Evolutionary conservation across 2,797 vertebrate genomes (phyloP), one percentile per base, ranked within the genome.

Genomic region (Myripristis jacobus): DNA sequence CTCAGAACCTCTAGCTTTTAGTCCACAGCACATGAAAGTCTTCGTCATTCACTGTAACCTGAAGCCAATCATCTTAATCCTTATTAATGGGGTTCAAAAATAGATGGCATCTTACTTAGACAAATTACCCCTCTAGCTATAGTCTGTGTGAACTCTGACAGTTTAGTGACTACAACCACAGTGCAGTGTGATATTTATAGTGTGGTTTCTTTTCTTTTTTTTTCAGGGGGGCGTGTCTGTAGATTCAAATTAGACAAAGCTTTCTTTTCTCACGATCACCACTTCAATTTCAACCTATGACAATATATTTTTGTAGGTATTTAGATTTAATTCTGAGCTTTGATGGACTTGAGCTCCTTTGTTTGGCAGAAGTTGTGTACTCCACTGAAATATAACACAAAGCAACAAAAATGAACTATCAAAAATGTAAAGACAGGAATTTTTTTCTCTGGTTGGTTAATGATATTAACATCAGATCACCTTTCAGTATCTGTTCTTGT

Each of bases 211-310:
- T 53, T 31, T 10, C 3, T 0, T 10, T 6, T 38, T 38, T 38
- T 38, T 13, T 38, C 8, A 4, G 16, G 50, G 68, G 60, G 74
- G 79, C 5, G 79, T 52, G 70, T 5, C 54, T 56, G 1, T 6
- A 3, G 3, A 2, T 31, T 31, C 29, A 31, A 31, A 31, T 31
- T 4, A 29, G 16, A 15, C 13, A 13, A 41, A 16, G 4, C 13
- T 43, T 3, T 15, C 4, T 43, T 16, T 41, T 13, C 38, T 38
- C 36, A 2, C 12, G 0, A 16, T 43, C 41, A 43, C 15, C 15
- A 16, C 13, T 43, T 43, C 6, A 43, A 43, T 41, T 41, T 5
- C 13, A 43, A 43, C 5, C 15, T 43, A 43, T 43, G 16, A 15
- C 12, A 41, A 41, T 41, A 41, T 10, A 38, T 11, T 11, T 38